Evolutionary conservation across 2,797 vertebrate genomes (phyloP).

Genomic region (Ciconia nigra): DNA sequence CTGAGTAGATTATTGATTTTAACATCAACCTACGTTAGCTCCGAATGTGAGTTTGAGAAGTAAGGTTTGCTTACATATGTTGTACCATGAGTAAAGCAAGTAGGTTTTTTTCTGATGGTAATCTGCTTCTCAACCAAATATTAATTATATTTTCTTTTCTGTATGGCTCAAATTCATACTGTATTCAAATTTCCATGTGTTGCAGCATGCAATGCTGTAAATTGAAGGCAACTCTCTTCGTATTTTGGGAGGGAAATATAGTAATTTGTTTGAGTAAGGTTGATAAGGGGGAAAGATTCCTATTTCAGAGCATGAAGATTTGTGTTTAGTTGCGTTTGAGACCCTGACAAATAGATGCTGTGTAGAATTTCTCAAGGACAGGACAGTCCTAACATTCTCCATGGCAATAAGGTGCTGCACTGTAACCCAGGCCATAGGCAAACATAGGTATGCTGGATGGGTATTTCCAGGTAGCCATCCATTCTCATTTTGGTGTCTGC

Average conservation of each 20-base stretch:
- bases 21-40: neutral
- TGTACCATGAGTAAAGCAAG: neutral
- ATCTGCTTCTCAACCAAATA: neutral
- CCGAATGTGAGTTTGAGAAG: neutral
- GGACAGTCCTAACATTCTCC: neutral
- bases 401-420: neutral
- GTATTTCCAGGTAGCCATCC: neutral
- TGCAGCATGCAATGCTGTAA: neutral
- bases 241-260: neutral
- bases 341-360: neutral
- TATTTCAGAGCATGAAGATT: neutral
- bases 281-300: neutral
- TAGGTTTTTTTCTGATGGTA: neutral
- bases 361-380: neutral
- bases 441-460: neutral
- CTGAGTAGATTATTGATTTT: neutral
- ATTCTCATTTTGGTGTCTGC: neutral
- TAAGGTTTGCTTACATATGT: neutral
- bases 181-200: neutral
- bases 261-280: neutral
- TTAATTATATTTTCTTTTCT: neutral
- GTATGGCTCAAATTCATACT: neutral
- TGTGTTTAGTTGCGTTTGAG: neutral
- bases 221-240: neutral
- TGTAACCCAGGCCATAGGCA: neutral